Conservation (phyloP, 2,797 vertebrate genomes). For the Sebastes goodei region DNA sequence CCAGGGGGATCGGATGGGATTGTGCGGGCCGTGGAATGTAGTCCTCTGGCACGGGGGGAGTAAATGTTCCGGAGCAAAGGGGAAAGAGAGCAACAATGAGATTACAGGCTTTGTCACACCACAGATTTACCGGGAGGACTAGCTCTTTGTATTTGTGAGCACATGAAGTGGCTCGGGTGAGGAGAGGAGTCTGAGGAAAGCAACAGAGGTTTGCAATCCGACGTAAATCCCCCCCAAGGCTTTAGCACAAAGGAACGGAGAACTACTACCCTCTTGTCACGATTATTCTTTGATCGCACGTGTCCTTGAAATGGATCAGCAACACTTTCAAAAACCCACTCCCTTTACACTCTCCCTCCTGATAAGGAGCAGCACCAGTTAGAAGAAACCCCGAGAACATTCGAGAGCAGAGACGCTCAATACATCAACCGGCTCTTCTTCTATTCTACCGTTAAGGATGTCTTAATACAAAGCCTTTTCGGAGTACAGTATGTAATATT, state of each 20-base stretch:
- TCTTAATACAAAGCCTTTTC: conserved; percentile 20
- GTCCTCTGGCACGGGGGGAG: conserved; percentile 52
- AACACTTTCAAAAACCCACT: conserved; percentile 31
- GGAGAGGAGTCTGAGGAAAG: conserved; percentile 30
- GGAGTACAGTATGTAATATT: background rate
- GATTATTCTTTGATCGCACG: conserved; percentile 37
- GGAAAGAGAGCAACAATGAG: conserved; percentile 42
- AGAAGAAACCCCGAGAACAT: conserved; percentile 45
- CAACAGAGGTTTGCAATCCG: conserved; percentile 30
- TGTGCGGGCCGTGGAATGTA: conserved; percentile 56
- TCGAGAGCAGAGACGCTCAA: conserved; percentile 35
- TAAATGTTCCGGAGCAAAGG: conserved; percentile 35
- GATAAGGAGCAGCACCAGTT: conserved; percentile 59
- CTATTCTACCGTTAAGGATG: background rate
- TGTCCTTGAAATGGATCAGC: conserved; percentile 42
- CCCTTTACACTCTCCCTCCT: conserved; percentile 18
- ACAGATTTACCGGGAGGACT: conserved; percentile 43
- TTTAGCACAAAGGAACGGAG: conserved; percentile 39
- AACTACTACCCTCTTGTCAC: conserved; percentile 1
- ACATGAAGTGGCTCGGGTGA: conserved; percentile 22
- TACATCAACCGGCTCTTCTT: background rate
- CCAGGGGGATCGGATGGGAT: conserved; percentile 36
- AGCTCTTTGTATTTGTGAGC: conserved; percentile 40
- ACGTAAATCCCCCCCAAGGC: conserved; percentile 22
- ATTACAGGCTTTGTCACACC: conserved; percentile 65